Evolutionary conservation across 2,888 invertebrate species (phyloP).

Genomic region (Sarcophaga subvicina): DNA sequence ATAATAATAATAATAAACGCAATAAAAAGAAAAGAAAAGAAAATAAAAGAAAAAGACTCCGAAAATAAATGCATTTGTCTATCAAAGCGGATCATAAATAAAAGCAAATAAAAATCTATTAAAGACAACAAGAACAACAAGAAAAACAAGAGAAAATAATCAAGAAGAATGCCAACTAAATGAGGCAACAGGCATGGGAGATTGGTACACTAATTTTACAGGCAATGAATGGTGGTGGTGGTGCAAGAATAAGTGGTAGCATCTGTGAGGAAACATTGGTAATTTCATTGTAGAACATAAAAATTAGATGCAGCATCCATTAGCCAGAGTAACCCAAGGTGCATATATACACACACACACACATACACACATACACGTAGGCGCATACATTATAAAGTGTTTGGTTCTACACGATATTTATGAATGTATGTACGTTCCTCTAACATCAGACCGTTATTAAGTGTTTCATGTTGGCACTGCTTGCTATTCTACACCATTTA

Average conservation of each 20-base stretch:
- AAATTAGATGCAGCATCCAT: conserved; percentile 66
- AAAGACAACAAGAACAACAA: conserved; percentile 13
- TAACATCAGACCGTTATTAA: conserved; percentile 38
- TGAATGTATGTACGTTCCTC: conserved; percentile 29
- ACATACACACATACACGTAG: too few species aligned
- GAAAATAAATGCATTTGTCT: conserved; percentile 64
- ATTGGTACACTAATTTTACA: not conserved
- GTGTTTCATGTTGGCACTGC: conserved; percentile 22
- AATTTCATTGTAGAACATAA: conserved; percentile 45
- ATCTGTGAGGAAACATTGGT: conserved; percentile 50
- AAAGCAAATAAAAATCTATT: conserved; percentile 52
- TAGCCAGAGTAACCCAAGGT: conserved; percentile 58
- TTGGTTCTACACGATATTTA: conserved; percentile 51
- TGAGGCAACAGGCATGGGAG: not conserved
- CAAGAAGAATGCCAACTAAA: too few species aligned
- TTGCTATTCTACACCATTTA: conserved; percentile 49
- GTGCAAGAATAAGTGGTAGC: conserved; percentile 37
- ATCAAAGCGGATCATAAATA: conserved; percentile 63
- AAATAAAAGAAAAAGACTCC: conserved; percentile 16
- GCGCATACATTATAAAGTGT: not conserved
- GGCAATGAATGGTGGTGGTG: conserved; percentile 7
- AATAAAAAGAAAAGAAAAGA: too few species aligned
- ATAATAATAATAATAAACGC: too few species aligned
- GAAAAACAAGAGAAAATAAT: not conserved
- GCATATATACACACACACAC: conserved; percentile 3